Base-by-base conservation (phyloP, 1,140 invertebrate species). In the Meteorus sp. region DNA sequence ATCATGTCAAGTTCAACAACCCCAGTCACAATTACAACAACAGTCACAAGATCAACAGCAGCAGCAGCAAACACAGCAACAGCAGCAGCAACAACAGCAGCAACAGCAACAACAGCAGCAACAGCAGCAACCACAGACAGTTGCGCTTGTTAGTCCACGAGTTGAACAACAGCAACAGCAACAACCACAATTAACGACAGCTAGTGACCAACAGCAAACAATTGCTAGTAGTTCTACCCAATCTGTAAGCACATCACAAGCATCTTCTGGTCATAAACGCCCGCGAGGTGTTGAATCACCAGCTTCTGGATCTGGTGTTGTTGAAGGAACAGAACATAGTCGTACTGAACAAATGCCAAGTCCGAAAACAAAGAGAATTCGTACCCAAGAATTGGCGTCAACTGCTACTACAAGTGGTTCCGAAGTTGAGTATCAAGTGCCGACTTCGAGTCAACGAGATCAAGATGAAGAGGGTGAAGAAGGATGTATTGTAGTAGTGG, bases 401-500 rank as follows among this genome's bases (percentile, higher is more conserved):
- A 63, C 71, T 3, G 68, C 72, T 0, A 69, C 74, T n/a, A 71
- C 70, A 0, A 80, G 75, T 66, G 73, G 63, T 31, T 77, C 77
- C 2, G 77, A 79, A 45, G 69, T 79, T 3, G 77, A 80, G 54
- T 79, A 80, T 64, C 77, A 79, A 66, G 78, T 92, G 37, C 90
- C 90, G 2, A 92, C 90, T 0, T 91, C 89, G 2, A 91, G 89
- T 19, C 89, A 91, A 68, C 83, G 89, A 23, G 89, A 92, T 71
- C 89, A 91, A 65, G 89, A 90, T 62, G 89, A 91, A 73, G 89
- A 92, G 61, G 81, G 85, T 41, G 87, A 90, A 22, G 87, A 92
- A 13, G 86, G 89, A 13, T 88, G 89, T 19, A 86, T 88, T 22
- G 88, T 89, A 53, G 85, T 86, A 33, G 85, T 86, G 13, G 84